Evolutionary conservation across 2,113 vertebrate species (phyloP), one percentile per base, ranked within the genome.

Genomic region (Spea multiplicata): DNA sequence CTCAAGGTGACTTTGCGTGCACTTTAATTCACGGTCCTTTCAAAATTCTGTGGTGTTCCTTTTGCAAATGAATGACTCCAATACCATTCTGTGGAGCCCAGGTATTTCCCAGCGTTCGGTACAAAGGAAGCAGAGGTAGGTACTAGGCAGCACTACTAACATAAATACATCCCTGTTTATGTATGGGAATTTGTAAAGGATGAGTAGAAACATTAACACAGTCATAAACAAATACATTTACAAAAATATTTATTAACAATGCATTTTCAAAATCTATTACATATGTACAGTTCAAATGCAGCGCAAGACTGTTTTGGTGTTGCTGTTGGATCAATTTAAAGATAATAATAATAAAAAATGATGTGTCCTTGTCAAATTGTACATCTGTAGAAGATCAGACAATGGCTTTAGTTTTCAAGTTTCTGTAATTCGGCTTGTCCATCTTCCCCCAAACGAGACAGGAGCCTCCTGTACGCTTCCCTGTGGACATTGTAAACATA

Each of bases 361-460:
- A 30, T 75, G 30, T 6, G 13, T 66, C 55, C n/a, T 55, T 44
- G 64, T 14, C 6, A 3, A 10, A 45, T 52, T 67, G 30, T 17
- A 8, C 12, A 66, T 45, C 46, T 3, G 64, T 53, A n/a, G 13
- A 46, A 53, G 49, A 17, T 80, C 10, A 13, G 55, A 59, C 84
- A 87, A 75, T 48, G 65, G 86, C 77, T 89, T 59, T 95, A 92
- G 6, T 85, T 87, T 86, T 96, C 94, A 86, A 99, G 88, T 66
- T 89, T 93, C 85, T 88, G 86, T 68, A 96, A 94, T 87, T 97
- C 97, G n/a, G 88, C 91, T 87, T 93, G 92, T 80, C 96, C 97
- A 84, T 88, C 85, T 65, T 95, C 93, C 86, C 93, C 86, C 5
- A 99, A 93, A 80, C 89, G 87, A 84, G 88, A 88, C 88, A 99